Conservation (phyloP, 2,113 vertebrate species). For the Aphelocoma coerulescens region DNA sequence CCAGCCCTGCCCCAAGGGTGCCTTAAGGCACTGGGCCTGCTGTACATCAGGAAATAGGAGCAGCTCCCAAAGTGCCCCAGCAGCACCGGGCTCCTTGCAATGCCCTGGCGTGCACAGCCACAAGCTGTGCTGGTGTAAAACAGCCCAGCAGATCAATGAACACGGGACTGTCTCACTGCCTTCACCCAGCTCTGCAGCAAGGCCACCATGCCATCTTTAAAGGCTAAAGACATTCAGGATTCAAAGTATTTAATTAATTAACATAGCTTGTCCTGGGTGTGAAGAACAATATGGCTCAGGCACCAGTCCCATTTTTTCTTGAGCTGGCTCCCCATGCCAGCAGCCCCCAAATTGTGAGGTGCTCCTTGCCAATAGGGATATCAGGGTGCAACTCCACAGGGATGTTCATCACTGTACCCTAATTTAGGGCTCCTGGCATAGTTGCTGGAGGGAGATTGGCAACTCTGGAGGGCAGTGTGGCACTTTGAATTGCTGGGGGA, state of each 20-base stretch:
- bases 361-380: background rate
- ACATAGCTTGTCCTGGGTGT: background rate
- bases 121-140: background rate
- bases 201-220: background rate
- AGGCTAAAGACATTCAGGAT: background rate
- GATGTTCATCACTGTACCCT: background rate
- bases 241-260: background rate
- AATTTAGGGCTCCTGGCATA: background rate
- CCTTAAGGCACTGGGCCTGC: background rate
- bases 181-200: background rate
- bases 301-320: background rate
- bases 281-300: background rate
- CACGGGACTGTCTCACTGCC: background rate
- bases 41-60: background rate
- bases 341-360: background rate
- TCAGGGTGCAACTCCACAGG: background rate
- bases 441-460: background rate
- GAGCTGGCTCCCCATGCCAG: background rate
- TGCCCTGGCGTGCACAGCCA: background rate
- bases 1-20: background rate
- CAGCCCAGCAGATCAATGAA: accelerated
- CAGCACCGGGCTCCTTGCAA: background rate
- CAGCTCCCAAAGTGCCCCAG: background rate
- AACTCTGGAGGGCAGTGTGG: background rate
- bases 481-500: background rate